Base-by-base conservation (phyloP, 2,113 vertebrate species). In the Oryzias celebensis region DNA sequence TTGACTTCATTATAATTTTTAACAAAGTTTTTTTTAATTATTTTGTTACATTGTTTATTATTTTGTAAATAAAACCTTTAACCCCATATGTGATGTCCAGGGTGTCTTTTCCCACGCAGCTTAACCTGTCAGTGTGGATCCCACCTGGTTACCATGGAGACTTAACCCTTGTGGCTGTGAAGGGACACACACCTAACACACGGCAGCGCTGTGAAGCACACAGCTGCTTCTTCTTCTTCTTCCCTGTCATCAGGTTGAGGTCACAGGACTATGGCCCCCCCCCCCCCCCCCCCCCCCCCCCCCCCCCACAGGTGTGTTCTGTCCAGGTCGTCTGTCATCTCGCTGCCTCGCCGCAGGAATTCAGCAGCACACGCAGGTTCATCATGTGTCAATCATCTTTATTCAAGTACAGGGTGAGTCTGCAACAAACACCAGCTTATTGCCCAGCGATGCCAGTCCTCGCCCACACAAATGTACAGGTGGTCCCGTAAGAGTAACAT, bases 291-390 rank as follows among this genome's bases (percentile, higher is more conserved):
- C 85, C 36, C 64, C 73, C 58, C 59, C 82, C 28, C 85, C 36
- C 28, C 85, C 36, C 83, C 83, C 69, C 83, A 80, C 83, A 90
- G 87, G 83, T 88, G 86, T 87, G 82, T 82, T 77, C 31, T 1
- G 55, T 31, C 75, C 75, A 44, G 43, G 15, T 41, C 4, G 75
- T 82, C 83, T 73, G 65, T 85, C 80, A 68, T 70, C 74, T 0
- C 13, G 8, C 53, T 26, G 50, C 68, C 46, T 17, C 14, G 5
- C 53, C 18, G n/a, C 59, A 83, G 75, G 78, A 87, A 87, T 86
- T 79, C 58, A 68, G 52, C 69, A 64, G 28, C 50, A 26, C 22
- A 65, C 54, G 26, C 22, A 3, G 18, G 10, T 50, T 73, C 53
- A 18, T 70, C 52, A 54, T 3, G 58, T 73, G 71, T 80, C 70